Percentiles rank a stretch among this genome's conserved stretches.
Conservation (phyloP, 2,113 vertebrate species). For the Lasiurus cinereus region DNA sequence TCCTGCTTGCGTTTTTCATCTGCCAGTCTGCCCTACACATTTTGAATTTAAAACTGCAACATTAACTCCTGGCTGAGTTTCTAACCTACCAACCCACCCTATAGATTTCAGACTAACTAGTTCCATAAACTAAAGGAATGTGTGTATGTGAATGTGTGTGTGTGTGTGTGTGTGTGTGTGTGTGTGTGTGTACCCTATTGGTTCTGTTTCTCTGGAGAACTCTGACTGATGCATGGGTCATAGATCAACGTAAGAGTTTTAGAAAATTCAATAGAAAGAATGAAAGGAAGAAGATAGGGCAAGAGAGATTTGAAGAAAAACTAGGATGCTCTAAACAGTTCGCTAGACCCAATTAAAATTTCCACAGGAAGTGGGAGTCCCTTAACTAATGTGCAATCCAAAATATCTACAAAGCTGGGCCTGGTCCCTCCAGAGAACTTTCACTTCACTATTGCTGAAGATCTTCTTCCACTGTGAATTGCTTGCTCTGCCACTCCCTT, state of each 20-base stretch:
- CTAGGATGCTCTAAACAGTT: background rate
- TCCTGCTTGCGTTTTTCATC: background rate
- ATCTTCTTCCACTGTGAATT: background rate
- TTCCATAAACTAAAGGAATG: background rate
- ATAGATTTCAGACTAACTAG: background rate
- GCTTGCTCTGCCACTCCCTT: background rate
- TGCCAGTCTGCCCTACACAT: background rate
- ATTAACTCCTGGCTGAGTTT: background rate
- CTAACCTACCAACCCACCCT: background rate
- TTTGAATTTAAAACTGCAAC: background rate
- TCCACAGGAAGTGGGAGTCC: background rate
- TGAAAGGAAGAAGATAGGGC: background rate
- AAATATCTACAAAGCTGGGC: background rate
- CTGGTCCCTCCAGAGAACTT: background rate
- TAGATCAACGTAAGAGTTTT: background rate
- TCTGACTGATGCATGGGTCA: background rate
- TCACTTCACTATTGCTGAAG: background rate
- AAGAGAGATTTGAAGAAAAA: constrained; percentile 31
- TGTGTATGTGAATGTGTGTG: background rate
- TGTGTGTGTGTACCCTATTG: background rate
- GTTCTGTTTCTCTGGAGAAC: constrained; percentile 32
- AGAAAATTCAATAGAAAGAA: background rate
- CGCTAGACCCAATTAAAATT: background rate
- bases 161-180: background rate
- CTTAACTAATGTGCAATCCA: background rate